A percentile compares a stretch with the other conserved stretches of the same genome.
phyloP scores from a whole-genome alignment of 2,113 vertebrate species.

The Ploceus nigricollis region DNA sequence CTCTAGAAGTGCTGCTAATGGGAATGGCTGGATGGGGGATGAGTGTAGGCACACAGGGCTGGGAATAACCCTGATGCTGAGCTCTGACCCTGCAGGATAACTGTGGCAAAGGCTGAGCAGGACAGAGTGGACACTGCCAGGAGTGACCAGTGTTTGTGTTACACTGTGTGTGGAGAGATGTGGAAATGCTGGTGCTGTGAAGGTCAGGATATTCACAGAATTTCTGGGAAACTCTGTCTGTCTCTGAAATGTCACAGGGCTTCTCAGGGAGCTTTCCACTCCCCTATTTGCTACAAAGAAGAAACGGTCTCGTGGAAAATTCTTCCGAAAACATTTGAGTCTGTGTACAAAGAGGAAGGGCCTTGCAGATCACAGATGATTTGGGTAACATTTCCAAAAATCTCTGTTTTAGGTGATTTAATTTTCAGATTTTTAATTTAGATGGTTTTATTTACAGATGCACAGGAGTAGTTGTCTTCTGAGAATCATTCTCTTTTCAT shows the following conservation, averaged over 20 bases:
- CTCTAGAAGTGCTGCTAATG: neutral
- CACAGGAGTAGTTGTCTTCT: neutral
- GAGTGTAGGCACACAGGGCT: fast-evolving
- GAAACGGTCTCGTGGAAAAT: neutral
- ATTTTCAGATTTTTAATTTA: neutral
- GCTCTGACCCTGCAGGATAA: neutral
- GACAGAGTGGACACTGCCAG: neutral
- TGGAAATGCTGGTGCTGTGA: neutral
- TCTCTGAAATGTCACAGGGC: neutral
- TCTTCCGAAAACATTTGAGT: neutral
- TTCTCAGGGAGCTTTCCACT: neutral
- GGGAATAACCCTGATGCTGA: neutral
- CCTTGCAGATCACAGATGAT: neutral
- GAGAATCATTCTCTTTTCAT: neutral
- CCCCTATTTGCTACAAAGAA: neutral
- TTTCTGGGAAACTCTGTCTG: neutral
- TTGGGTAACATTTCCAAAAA: neutral
- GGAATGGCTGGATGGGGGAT: neutral
- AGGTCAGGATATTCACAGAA: neutral
- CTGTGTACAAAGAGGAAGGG: neutral
- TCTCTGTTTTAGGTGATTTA: neutral
- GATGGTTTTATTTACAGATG: neutral
- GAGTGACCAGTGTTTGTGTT: neutral
- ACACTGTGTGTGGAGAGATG: neutral
- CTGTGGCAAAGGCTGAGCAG: neutral